Conservation (phyloP, 53 echinoderm and acorn worm genomes). For the Crossaster papposus region DNA sequence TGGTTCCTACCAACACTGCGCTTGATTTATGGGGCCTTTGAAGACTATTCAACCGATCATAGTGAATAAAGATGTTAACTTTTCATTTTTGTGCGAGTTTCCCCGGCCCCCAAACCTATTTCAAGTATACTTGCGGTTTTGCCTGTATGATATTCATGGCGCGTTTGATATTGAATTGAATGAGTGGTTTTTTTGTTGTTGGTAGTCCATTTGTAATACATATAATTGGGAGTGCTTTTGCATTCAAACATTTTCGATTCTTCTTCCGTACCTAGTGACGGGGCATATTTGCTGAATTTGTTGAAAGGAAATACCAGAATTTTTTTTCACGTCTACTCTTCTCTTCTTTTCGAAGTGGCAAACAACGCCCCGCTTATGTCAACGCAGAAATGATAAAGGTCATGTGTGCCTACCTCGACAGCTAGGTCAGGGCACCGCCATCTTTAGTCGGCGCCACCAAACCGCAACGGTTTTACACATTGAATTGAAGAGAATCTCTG, state of each 20-base stretch:
- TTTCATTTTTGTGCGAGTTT: not conserved
- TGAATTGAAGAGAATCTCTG: not conserved
- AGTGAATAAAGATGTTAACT: not conserved
- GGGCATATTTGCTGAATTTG: slow-evolving; percentile 27
- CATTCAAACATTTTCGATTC: not conserved
- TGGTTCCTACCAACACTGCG: not conserved
- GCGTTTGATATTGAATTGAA: not conserved
- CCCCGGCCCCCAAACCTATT: not conserved
- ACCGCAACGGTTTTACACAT: slow-evolving; percentile 34
- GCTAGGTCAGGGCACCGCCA: slow-evolving; percentile 52
- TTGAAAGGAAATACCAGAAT: slow-evolving; percentile 4
- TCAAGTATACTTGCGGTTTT: not conserved
- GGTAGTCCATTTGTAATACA: not conserved
- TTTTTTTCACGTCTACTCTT: not conserved
- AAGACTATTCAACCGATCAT: slow-evolving; percentile 33
- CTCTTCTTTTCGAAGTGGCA: slow-evolving; percentile 31
- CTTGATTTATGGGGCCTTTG: not conserved
- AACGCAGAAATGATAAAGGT: slow-evolving; percentile 65
- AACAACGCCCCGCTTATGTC: slow-evolving; percentile 71
- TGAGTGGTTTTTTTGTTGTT: not conserved
- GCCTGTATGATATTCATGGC: not conserved
- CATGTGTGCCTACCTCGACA: slow-evolving; percentile 24
- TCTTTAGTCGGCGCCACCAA: slow-evolving; percentile 41
- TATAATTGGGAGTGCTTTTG: not conserved
- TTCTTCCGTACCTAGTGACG: too few relatives aligned